Conservation (phyloP, 2,888 invertebrate species). For the Pycnomerus fuliginosus region DNA sequence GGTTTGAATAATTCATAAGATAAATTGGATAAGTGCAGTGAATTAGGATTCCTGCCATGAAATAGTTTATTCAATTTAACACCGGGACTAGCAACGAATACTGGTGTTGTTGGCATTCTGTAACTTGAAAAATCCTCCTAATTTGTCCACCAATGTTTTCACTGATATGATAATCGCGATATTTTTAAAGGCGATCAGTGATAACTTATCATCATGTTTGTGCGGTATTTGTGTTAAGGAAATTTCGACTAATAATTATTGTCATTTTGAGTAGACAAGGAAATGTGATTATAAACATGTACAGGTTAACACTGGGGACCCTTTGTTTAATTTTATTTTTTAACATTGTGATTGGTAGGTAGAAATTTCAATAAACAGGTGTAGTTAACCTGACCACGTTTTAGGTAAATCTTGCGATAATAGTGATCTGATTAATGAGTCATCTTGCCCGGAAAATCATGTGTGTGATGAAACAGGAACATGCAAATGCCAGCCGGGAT, state of each 20-base stretch:
- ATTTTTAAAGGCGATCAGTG: slow-evolving; percentile 16
- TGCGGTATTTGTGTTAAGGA: slow-evolving; percentile 9
- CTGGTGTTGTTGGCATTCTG: not conserved
- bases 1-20: slow-evolving; percentile 42
- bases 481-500: slow-evolving; percentile 43
- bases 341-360: slow-evolving; percentile 23
- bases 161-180: slow-evolving; percentile 4
- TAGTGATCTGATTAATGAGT: slow-evolving; percentile 28
- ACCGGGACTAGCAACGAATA: not conserved
- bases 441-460: slow-evolving; percentile 40
- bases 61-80: slow-evolving; percentile 39
- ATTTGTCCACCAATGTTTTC: slow-evolving; percentile 5
- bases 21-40: slow-evolving; percentile 48
- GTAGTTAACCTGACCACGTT: slow-evolving; percentile 3
- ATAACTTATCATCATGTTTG: slow-evolving; percentile 33
- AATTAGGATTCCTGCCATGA: slow-evolving; percentile 32
- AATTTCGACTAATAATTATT: not conserved
- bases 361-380: too few species aligned
- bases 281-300: slow-evolving; percentile 34
- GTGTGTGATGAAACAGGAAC: slow-evolving; percentile 36
- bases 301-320: slow-evolving; percentile 24
- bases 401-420: slow-evolving; percentile 18
- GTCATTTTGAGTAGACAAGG: slow-evolving; percentile 12
- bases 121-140: too few species aligned
- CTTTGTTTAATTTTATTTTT: slow-evolving; percentile 25